A percentile compares a stretch with the other conserved stretches of the same genome.
Evolutionary conservation across 1,140 invertebrate genomes (phyloP).

Genomic region (Drosophila virilis): DNA sequence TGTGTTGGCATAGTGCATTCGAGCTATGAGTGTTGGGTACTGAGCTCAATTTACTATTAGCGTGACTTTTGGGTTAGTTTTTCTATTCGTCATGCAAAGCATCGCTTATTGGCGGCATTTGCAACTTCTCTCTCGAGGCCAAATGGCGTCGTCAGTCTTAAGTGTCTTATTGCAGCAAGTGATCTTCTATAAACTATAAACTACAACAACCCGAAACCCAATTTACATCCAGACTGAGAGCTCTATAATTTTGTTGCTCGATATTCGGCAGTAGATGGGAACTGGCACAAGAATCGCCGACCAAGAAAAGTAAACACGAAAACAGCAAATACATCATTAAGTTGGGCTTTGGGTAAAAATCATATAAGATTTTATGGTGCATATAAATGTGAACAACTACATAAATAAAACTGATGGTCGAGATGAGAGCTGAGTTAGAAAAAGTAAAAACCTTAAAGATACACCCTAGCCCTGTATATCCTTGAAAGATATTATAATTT

Average conservation of each 20-base stretch:
- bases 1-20: conserved; percentile 61
- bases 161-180: conserved; percentile 78
- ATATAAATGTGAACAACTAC: not conserved
- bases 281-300: conserved; percentile 36
- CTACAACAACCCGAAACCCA: conserved; percentile 32
- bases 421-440: not conserved
- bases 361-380: not conserved
- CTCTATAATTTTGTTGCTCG: conserved; percentile 49
- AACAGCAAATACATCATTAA: conserved; percentile 15
- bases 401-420: conserved; percentile 4
- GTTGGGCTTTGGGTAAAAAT: conserved; percentile 2
- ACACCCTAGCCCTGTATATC: no score
- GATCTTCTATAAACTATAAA: conserved; percentile 69
- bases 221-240: conserved; percentile 30
- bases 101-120: conserved; percentile 64
- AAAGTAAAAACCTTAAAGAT: no score
- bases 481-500: no score
- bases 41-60: conserved; percentile 79
- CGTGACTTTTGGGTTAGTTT: conserved; percentile 82
- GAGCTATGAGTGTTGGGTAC: conserved; percentile 44
- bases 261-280: conserved; percentile 39
- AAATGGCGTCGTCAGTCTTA: conserved; percentile 58
- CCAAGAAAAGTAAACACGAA: conserved; percentile 34
- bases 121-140: conserved; percentile 44
- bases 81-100: conserved; percentile 81